These are phyloP conservation scores for Dinothrombium tinctorium DNA, from an alignment of 1,140 invertebrate genomes.

Conservation along the genomic window DNA sequence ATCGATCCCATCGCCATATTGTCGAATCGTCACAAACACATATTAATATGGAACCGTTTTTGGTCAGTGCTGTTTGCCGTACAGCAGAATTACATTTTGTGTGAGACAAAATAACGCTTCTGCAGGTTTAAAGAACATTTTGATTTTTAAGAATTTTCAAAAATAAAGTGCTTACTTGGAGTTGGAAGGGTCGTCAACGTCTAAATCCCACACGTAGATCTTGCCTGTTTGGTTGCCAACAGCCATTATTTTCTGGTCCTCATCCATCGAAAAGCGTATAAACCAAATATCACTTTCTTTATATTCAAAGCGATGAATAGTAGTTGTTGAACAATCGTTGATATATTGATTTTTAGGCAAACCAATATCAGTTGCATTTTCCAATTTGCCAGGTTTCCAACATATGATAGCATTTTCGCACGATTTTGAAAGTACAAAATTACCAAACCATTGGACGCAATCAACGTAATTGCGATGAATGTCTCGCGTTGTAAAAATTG, in stretches of 20 bases:
- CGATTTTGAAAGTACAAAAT: conserved; percentile 87
- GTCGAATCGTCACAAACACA: conserved; percentile 69
- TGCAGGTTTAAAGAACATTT: conserved; percentile 3
- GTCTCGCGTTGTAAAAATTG: conserved; percentile 84
- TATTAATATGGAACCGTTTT: conserved; percentile 57
- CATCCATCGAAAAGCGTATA: conserved; percentile 79
- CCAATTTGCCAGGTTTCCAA: conserved; percentile 63
- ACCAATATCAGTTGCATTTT: conserved; percentile 16
- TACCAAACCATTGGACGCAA: conserved; percentile 85
- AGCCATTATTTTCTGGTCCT: conserved; percentile 62
- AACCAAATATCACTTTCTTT: conserved; percentile 97
- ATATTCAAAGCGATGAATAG: conserved; percentile 73
- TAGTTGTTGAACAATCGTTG: conserved; percentile 45
- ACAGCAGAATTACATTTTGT: conserved; percentile 62
- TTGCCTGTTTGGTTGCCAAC: conserved; percentile 75
- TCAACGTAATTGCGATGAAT: conserved; percentile 97
- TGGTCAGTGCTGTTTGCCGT: conserved; percentile 65
- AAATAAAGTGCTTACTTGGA: conserved; percentile 18
- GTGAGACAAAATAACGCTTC: conserved; percentile 43
- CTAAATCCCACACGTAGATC: conserved; percentile 81
- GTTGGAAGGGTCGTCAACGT: conserved; percentile 42
- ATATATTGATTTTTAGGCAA: conserved; percentile 3
- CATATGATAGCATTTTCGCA: conserved; percentile 95
- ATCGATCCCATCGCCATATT: conserved; percentile 58
- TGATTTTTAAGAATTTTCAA: conserved; percentile 1